Conservation (phyloP, 2,113 vertebrate genomes). For the Dipodomys merriami region DNA sequence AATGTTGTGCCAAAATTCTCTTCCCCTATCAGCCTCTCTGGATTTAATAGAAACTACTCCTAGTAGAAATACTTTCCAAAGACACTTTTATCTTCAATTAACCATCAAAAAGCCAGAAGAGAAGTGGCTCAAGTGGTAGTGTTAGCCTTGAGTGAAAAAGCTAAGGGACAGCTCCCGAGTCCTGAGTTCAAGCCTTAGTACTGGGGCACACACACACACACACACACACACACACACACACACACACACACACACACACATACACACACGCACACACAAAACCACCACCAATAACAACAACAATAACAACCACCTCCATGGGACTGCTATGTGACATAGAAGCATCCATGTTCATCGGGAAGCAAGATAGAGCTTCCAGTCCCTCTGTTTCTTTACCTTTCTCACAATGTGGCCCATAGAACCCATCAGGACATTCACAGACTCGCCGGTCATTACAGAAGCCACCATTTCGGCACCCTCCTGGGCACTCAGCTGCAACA, state of each 20-base stretch:
- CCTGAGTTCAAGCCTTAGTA: neutral
- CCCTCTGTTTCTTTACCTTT: conserved; percentile 88
- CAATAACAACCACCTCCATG: too few species aligned
- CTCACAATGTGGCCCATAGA: conserved; percentile 93
- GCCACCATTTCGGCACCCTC: conserved; percentile 93
- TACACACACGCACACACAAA: too few species aligned
- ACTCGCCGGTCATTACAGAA: conserved; percentile 91
- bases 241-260: too few species aligned
- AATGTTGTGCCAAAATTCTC: neutral
- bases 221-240: too few species aligned
- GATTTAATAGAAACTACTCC: conserved; percentile 28
- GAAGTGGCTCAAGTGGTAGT: too few species aligned
- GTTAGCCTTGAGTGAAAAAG: too few species aligned
- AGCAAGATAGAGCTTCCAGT: neutral
- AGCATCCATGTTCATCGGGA: neutral
- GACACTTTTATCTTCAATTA: too few species aligned
- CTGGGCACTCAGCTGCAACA: conserved; percentile 91
- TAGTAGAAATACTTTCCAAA: conserved; percentile 11
- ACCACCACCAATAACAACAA: too few species aligned
- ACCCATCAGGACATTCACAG: conserved; percentile 93
- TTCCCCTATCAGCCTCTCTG: neutral
- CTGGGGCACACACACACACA: too few species aligned
- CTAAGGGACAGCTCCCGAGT: too few species aligned
- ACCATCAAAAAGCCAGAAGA: too few species aligned
- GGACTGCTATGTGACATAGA: neutral